Evolutionary conservation across 2,888 invertebrate genomes (phyloP).

Genomic region (Boloria euphrosyne): DNA sequence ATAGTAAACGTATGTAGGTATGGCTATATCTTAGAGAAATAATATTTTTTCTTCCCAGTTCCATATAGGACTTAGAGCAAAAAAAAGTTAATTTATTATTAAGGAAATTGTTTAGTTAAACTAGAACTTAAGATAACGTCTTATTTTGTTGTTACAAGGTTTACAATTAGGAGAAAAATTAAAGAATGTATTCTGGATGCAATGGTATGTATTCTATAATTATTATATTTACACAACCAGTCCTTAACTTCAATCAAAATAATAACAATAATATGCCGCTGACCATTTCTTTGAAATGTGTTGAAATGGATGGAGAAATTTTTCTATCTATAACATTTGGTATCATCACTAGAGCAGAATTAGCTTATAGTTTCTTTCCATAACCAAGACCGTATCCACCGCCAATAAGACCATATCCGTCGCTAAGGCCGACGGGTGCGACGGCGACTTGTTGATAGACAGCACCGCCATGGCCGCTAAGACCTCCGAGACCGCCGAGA

Average conservation of each 20-base stretch:
- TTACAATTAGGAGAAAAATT: constrained; percentile 12
- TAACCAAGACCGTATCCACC: constrained; percentile 32
- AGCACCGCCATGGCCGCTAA: constrained; percentile 31
- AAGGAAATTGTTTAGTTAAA: no score
- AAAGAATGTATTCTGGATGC: constrained; percentile 35
- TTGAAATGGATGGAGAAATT: constrained; percentile 72
- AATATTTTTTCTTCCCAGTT: no score
- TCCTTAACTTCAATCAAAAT: constrained; percentile 50
- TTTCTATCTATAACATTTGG: constrained; percentile 46
- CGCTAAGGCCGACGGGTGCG: constrained; percentile 42
- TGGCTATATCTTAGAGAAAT: no score
- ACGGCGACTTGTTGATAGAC: constrained; percentile 26
- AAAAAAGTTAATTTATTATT: no score
- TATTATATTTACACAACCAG: constrained; percentile 53
- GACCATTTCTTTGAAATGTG: constrained; percentile 65
- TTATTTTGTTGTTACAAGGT: neutral
- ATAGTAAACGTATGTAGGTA: no score
- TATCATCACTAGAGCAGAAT: constrained; percentile 23
- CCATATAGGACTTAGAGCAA: no score
- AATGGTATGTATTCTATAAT: constrained; percentile 42
- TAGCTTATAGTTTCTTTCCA: constrained; percentile 25
- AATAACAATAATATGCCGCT: constrained; percentile 63
- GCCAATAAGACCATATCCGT: constrained; percentile 43
- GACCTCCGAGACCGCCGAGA: constrained; percentile 38
- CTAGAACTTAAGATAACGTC: no score